phyloP scores from a whole-genome alignment of 37 sponge, comb jelly and placozoan species.

The Ianthella basta region DNA sequence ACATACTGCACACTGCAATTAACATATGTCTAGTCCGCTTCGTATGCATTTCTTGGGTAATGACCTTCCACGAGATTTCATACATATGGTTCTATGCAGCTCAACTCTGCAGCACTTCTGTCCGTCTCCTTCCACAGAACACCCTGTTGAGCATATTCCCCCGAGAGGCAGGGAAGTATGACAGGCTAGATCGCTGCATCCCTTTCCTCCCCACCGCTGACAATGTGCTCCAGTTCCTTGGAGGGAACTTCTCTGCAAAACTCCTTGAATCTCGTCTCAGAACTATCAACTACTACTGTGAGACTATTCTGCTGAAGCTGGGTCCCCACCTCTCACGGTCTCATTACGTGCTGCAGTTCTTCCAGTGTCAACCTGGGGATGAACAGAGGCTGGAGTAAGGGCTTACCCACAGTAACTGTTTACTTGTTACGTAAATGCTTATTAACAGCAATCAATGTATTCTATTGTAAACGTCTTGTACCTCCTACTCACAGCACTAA shows the following conservation, averaged over 20 bases:
- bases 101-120: no score
- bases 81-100: no score
- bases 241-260: slow-evolving; percentile 7
- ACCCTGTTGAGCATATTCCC: slow-evolving; percentile 7
- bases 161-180: slow-evolving; percentile 23
- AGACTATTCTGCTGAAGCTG: slow-evolving; percentile 44
- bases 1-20: no score
- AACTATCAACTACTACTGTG: slow-evolving; percentile 22
- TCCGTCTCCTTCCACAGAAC: not conserved
- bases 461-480: no score
- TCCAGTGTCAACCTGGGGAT: slow-evolving; percentile 50
- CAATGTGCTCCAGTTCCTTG: slow-evolving; percentile 7
- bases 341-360: slow-evolving; percentile 46
- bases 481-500: slow-evolving; percentile 28
- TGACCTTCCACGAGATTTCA: no score
- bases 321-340: slow-evolving; percentile 33
- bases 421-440: no score
- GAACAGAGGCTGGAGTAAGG: slow-evolving; percentile 47
- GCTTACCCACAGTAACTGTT: not conserved
- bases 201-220: slow-evolving; percentile 19
- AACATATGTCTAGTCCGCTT: no score
- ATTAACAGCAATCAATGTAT: no score
- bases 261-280: slow-evolving; percentile 65
- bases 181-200: not conserved
- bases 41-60: no score